These are phyloP conservation scores for Drosophila persimilis DNA, from an alignment of 1,140 invertebrate species.

Conservation along the genomic window DNA sequence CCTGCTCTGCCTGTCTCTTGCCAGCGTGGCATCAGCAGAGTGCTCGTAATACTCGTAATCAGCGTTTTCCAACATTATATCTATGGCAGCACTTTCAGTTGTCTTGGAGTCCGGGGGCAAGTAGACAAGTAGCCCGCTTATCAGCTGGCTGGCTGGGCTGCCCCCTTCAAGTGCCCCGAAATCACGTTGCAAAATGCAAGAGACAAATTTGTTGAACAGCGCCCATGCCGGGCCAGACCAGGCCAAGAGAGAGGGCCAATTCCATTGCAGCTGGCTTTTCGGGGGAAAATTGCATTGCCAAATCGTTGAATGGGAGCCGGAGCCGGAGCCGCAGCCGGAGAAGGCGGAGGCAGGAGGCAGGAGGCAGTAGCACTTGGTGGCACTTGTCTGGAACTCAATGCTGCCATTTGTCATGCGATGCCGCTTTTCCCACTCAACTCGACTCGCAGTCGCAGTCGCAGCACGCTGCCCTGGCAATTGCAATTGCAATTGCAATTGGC, in stretches of 20 bases:
- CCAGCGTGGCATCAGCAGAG: slow-evolving; percentile 9
- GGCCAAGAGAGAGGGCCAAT: slow-evolving; percentile 12
- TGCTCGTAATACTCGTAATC: slow-evolving; percentile 40
- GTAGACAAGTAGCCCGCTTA: slow-evolving; percentile 38
- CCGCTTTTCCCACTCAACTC: slow-evolving; percentile 24
- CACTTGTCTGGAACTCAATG: slow-evolving; percentile 54
- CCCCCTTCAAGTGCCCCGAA: slow-evolving; percentile 41
- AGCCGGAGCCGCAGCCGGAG: slow-evolving; percentile 2
- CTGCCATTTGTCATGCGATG: slow-evolving; percentile 73
- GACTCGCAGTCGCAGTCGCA: slow-evolving; percentile 4
- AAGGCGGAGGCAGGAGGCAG: slow-evolving; percentile 7
- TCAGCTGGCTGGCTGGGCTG: slow-evolving; percentile 6
- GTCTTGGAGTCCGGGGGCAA: neutral
- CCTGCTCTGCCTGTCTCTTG: no score
- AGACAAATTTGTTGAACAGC: slow-evolving; percentile 39
- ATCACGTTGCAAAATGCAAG: slow-evolving; percentile 64
- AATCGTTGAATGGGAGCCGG: slow-evolving; percentile 30
- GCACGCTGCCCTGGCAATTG: neutral
- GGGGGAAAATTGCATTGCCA: slow-evolving; percentile 40
- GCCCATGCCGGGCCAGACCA: neutral
- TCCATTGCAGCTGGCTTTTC: slow-evolving; percentile 19
- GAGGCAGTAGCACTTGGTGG: slow-evolving; percentile 33
- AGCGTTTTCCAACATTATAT: slow-evolving; percentile 47
- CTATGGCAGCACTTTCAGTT: slow-evolving; percentile 11
- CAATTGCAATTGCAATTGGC: slow-evolving; percentile 33